A percentile compares a stretch with the other conserved stretches of the same genome.
Conservation (phyloP, 2,888 invertebrate species). For the Chymomyza procnemis region DNA sequence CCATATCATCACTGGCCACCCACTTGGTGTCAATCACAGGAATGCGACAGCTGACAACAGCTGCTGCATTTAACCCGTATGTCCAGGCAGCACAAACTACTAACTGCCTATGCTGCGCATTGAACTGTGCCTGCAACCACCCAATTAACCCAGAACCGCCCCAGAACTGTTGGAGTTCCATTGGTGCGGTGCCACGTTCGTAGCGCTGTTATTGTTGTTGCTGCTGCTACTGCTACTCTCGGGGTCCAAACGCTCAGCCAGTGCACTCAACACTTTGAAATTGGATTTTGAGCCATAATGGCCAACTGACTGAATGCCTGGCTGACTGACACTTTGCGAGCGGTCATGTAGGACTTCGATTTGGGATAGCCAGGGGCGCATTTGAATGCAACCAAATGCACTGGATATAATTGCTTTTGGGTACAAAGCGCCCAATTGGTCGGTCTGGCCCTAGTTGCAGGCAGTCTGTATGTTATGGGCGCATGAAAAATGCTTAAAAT, state of each 20-base stretch:
- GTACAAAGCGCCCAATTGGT: slow-evolving; percentile 38
- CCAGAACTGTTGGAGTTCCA: neutral
- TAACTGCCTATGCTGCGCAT: neutral
- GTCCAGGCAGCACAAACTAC: neutral
- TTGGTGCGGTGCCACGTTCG: neutral
- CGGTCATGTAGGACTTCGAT: neutral
- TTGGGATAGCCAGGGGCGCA: neutral
- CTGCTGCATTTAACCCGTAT: neutral
- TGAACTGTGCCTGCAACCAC: slow-evolving; percentile 6
- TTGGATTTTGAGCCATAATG: slow-evolving; percentile 60
- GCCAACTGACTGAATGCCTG: slow-evolving; percentile 32
- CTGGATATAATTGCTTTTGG: slow-evolving; percentile 59
- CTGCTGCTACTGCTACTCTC: too few species aligned
- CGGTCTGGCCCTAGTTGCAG: slow-evolving; percentile 8
- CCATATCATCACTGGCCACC: neutral
- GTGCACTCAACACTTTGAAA: slow-evolving; percentile 54
- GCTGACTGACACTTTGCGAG: slow-evolving; percentile 21
- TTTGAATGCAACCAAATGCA: slow-evolving; percentile 19
- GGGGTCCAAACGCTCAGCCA: slow-evolving; percentile 14
- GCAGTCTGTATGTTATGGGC: slow-evolving; percentile 20
- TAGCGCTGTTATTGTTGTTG: neutral
- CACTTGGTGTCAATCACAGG: neutral
- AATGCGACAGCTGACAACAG: neutral
- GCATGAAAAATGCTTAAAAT: slow-evolving; percentile 43
- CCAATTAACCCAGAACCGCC: neutral